A percentile compares a stretch with the other conserved stretches of the same genome.
These are phyloP conservation scores for Coenobita brevimanus DNA, from an alignment of 1,140 invertebrate genomes.

Conservation along the genomic window DNA sequence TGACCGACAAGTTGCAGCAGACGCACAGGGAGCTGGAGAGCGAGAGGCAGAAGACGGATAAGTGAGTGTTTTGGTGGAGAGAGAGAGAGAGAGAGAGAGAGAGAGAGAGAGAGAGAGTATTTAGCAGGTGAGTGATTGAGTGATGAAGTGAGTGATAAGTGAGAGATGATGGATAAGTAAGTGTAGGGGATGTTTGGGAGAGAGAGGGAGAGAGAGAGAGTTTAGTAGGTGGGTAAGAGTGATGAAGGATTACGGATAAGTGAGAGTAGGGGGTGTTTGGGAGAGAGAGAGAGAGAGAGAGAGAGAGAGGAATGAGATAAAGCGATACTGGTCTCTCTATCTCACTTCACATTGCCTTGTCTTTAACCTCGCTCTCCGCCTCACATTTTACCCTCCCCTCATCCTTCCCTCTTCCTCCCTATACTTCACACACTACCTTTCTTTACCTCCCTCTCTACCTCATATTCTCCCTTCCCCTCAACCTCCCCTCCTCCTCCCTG, in stretches of 20 bases:
- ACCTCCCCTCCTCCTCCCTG: too few relatives aligned
- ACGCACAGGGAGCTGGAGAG: conserved; percentile 95
- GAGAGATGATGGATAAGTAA: too few relatives aligned
- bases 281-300: conserved; percentile 27
- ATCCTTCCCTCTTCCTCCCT: background rate
- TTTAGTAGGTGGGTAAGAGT: too few relatives aligned
- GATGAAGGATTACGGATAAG: too few relatives aligned
- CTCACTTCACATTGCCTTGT: background rate
- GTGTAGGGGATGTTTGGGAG: background rate
- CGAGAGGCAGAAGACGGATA: conserved; percentile 97
- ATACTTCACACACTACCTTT: too few relatives aligned
- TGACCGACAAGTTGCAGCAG: conserved; percentile 96
- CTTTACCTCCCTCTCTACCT: too few relatives aligned
- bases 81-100: conserved; percentile 34
- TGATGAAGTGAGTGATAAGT: too few relatives aligned
- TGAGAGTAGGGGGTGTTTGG: background rate
- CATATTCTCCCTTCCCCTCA: too few relatives aligned
- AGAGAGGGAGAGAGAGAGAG: conserved; percentile 32
- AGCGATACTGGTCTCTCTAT: background rate
- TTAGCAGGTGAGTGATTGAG: too few relatives aligned
- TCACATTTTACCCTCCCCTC: background rate
- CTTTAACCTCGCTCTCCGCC: background rate
- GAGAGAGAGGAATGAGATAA: conserved; percentile 10
- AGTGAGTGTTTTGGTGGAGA: conserved; percentile 76
- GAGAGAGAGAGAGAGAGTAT: conserved; percentile 21